Evolutionary conservation across 2,888 invertebrate genomes (phyloP).

Genomic region (Hololepta plana): DNA sequence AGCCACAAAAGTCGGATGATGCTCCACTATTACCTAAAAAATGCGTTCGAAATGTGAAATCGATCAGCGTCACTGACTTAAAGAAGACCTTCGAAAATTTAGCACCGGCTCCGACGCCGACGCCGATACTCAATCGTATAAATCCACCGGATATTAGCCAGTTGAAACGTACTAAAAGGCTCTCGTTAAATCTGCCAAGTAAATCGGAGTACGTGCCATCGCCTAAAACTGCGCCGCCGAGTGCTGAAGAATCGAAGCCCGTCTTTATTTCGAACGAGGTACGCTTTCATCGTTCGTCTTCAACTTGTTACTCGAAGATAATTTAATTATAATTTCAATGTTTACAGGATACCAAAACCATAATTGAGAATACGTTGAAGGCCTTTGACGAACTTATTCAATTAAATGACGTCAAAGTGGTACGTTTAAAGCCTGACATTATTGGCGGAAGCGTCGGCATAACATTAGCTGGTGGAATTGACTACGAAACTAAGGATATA

Average conservation of each 20-base stretch:
- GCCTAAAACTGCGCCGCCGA: no score
- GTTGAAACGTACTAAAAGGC: no score
- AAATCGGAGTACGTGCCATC: no score
- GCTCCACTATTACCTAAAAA: no score
- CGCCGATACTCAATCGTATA: constrained; percentile 1
- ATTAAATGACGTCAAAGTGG: constrained; percentile 9
- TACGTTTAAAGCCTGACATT: constrained; percentile 31
- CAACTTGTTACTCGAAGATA: no score
- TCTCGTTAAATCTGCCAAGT: no score
- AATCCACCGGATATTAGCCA: not conserved
- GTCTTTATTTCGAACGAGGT: constrained; percentile 1
- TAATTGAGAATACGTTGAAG: constrained; percentile 6
- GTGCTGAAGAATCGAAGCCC: not conserved
- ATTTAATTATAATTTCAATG: constrained; percentile 1
- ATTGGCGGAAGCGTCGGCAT: constrained; percentile 66
- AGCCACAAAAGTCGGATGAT: no score
- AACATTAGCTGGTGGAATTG: constrained; percentile 73
- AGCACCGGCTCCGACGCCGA: not conserved
- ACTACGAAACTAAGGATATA: constrained; percentile 83
- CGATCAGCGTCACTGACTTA: constrained; percentile 30
- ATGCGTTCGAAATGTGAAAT: no score
- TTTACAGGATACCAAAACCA: constrained; percentile 6
- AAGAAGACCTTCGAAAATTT: constrained; percentile 33
- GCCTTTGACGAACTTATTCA: constrained; percentile 7
- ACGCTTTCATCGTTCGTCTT: no score